Percentiles rank a stretch among this genome's conserved stretches.
Evolutionary conservation across 1,140 invertebrate species (phyloP).

Genomic region (Goniozus legneri): DNA sequence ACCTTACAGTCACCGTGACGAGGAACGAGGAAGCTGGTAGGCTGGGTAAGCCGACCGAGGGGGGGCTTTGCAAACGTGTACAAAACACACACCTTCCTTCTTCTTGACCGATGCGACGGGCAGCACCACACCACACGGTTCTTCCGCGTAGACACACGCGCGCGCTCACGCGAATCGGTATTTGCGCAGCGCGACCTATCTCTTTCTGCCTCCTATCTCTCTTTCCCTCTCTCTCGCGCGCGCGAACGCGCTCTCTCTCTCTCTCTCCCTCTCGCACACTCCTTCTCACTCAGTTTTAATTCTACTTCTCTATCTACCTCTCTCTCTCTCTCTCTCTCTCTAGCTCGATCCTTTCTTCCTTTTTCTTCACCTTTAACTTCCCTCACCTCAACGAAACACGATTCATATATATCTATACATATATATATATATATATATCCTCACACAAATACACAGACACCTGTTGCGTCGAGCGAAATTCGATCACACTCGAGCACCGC

Average conservation of each 20-base stretch:
- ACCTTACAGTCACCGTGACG: too few relatives aligned
- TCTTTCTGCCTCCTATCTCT: too few relatives aligned
- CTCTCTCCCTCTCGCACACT: too few relatives aligned
- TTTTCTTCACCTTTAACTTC: not conserved
- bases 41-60: too few relatives aligned
- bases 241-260: too few relatives aligned
- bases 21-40: too few relatives aligned
- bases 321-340: not conserved
- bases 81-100: not conserved
- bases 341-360: not conserved
- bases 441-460: constrained; percentile 2
- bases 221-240: not conserved
- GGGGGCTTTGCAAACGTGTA: too few relatives aligned
- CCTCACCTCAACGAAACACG: not conserved
- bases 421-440: not conserved
- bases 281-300: not conserved
- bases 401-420: not conserved
- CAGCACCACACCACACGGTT: not conserved
- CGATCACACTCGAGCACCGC: not conserved
- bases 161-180: not conserved
- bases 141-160: not conserved
- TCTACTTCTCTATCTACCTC: not conserved
- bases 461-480: not conserved
- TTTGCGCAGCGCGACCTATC: too few relatives aligned
- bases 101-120: not conserved